Conservation (phyloP, 1,140 invertebrate species). For the Eciton burchellii region DNA sequence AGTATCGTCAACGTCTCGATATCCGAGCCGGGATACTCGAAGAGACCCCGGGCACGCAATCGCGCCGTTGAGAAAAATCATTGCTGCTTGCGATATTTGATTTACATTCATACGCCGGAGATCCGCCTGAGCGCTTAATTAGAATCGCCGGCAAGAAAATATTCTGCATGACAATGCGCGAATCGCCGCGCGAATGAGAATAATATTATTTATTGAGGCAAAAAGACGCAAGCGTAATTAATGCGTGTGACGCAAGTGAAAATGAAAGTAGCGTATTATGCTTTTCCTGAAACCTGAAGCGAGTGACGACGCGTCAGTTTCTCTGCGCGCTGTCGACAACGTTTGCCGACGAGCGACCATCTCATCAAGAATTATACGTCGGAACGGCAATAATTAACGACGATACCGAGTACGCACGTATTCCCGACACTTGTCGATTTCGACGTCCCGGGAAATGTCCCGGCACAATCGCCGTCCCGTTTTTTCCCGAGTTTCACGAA, state of each 20-base stretch:
- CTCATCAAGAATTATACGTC: too few relatives aligned
- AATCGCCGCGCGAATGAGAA: background rate
- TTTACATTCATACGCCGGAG: conserved; percentile 13
- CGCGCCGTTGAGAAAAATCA: background rate
- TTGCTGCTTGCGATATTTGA: background rate
- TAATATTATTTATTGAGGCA: too few relatives aligned
- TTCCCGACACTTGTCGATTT: background rate
- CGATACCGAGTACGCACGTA: background rate
- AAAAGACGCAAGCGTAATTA: too few relatives aligned
- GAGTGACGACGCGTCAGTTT: too few relatives aligned
- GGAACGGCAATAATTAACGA: background rate
- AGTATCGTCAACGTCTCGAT: conserved; percentile 34
- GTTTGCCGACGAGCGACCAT: too few relatives aligned
- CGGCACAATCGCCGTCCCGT: background rate
- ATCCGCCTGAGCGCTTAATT: conserved; percentile 15
- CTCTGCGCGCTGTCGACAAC: too few relatives aligned
- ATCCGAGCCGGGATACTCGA: conserved; percentile 5
- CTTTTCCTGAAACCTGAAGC: too few relatives aligned
- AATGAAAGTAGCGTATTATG: too few relatives aligned
- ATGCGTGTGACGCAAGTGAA: too few relatives aligned
- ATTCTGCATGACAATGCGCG: background rate
- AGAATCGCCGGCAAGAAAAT: background rate
- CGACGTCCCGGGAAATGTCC: background rate
- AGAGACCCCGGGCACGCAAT: background rate
- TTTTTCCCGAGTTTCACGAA: background rate